A percentile compares a stretch with the other conserved stretches of the same genome.
Conservation (phyloP, 64 coral and sea anemone genomes). For the Pocillopora damicornis region DNA sequence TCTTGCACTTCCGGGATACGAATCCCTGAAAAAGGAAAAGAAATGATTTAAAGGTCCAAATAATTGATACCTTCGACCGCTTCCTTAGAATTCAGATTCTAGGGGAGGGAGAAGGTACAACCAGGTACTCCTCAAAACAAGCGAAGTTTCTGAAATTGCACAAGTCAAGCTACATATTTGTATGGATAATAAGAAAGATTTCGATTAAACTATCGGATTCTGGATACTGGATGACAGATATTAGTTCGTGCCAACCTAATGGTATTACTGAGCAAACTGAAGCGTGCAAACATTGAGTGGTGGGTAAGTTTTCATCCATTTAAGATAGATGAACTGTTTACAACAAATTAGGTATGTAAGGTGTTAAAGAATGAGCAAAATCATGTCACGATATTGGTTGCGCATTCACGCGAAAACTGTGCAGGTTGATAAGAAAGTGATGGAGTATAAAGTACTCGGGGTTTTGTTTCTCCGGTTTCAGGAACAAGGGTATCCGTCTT, state of each 20-base stretch:
- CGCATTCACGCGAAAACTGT: background rate
- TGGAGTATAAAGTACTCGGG: background rate
- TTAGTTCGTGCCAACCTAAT: too few species aligned
- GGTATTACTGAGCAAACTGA: too few species aligned
- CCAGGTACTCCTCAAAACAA: too few species aligned
- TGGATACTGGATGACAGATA: too few species aligned
- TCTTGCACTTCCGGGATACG: constrained; percentile 99
- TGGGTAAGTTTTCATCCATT: background rate
- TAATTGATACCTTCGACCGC: too few species aligned
- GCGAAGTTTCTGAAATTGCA: too few species aligned
- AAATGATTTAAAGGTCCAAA: background rate
- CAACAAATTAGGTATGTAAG: background rate
- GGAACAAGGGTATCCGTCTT: background rate
- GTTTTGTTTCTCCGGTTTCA: background rate
- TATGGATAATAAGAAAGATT: too few species aligned
- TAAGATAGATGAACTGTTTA: constrained; percentile 1
- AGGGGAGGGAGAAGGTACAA: too few species aligned
- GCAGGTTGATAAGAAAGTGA: background rate
- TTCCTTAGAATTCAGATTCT: too few species aligned
- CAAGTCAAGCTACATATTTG: too few species aligned
- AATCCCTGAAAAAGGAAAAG: constrained; percentile 47
- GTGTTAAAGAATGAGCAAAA: background rate
- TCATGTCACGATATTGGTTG: background rate
- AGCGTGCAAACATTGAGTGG: too few species aligned
- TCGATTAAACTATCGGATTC: too few species aligned